Evolutionary conservation across 1,140 invertebrate species (phyloP), one percentile per base, ranked within the genome.

Genomic region (Drosophila nigromelanica): DNA sequence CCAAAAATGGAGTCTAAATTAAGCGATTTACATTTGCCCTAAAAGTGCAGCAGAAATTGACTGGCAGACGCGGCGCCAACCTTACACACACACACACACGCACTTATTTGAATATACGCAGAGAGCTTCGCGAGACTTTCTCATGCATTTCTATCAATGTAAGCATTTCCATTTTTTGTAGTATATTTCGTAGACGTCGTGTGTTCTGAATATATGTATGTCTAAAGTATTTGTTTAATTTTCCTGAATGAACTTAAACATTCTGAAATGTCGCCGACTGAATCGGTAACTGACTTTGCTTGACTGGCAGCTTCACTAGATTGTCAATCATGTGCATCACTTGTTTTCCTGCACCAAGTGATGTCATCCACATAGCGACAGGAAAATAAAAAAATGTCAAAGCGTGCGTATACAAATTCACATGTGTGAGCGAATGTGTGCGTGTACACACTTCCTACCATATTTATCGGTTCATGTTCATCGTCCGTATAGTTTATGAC

Each of bases 261-360:
- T 76, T 72, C 63, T 14, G 18, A 85, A 85, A 85, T 69, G 73
- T 80, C 77, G 80, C 63, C 72, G 64, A 71, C 78, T 78, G 80
- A 70, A 54, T 79, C 45, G 69, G 45, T 80, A 51, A 58, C 30
- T 67, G 12, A 27, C 21, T 62, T 39, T 39, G 27, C 55, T 47
- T 62, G 56, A 30, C 63, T 82, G 70, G 48, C 62, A 64, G 71
- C 66, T 71, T 78, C 48, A 62, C 47, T 64, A 66, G 63, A 66
- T 69, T 83, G 83, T 87, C 83, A 87, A 87, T 87, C 82, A 87
- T 87, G 75, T 86, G 82, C 78, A 76, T 81, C 78, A 63, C 80
- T 82, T 67, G 61, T 51, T 69, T 64, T 63, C 63, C 69, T 66
- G 62, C 55, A 39, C 37, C 39, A 60, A 59, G 37, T 63, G 59